A percentile compares a stretch with the other conserved stretches of the same genome.
phyloP scores from a whole-genome alignment of 2,888 invertebrate species.

The Sarcophaga caerulescens region DNA sequence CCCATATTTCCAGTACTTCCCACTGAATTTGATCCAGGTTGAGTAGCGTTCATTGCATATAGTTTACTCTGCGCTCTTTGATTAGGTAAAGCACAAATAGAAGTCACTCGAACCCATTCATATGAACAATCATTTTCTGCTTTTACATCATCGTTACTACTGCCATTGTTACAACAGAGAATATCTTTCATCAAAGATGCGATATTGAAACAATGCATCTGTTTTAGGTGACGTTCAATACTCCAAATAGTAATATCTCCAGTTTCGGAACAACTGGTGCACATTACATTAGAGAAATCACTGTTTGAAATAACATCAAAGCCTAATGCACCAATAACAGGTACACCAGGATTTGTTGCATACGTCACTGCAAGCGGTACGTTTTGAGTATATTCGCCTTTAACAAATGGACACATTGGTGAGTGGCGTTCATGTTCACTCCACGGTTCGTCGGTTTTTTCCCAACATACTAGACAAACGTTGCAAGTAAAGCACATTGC shows the following conservation, averaged over 20 bases:
- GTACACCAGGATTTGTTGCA: constrained; percentile 89
- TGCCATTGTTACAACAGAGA: constrained; percentile 62
- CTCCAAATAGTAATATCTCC: constrained; percentile 92
- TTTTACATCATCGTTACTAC: neutral
- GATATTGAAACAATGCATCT: constrained; percentile 84
- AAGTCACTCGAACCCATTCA: constrained; percentile 83
- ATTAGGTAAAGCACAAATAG: constrained; percentile 89
- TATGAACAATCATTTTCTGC: constrained; percentile 73
- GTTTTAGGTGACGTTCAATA: constrained; percentile 89
- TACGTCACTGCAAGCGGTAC: constrained; percentile 93
- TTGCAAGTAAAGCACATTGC: constrained; percentile 98
- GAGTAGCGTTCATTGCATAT: constrained; percentile 74
- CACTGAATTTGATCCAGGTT: constrained; percentile 71
- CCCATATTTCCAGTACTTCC: constrained; percentile 66
- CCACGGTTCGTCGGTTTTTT: constrained; percentile 98
- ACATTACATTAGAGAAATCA: constrained; percentile 83
- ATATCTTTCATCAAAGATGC: constrained; percentile 77
- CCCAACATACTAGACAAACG: constrained; percentile 97
- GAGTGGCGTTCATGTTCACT: constrained; percentile 98
- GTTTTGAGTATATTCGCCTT: constrained; percentile 97
- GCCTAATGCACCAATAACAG: constrained; percentile 80
- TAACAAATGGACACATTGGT: constrained; percentile 95
- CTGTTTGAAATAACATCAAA: constrained; percentile 84
- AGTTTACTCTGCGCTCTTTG: constrained; percentile 75
- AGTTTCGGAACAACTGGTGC: constrained; percentile 83